Evolutionary conservation across 2,888 invertebrate species (phyloP).

Genomic region (Parascotia fuliginaria): DNA sequence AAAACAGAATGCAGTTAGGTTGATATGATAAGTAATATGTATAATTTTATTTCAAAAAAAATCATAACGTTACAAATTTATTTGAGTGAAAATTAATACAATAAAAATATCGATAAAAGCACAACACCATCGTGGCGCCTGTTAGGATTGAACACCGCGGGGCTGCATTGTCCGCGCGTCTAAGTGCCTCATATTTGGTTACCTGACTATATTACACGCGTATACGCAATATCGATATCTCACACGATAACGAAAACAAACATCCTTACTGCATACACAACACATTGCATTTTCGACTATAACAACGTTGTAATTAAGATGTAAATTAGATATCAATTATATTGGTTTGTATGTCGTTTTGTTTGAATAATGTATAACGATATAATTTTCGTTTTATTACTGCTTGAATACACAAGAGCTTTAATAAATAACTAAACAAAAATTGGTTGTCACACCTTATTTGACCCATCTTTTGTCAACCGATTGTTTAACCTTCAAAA

Average conservation of each 20-base stretch:
- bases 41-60: too few species aligned
- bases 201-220: constrained; percentile 76
- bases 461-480: constrained; percentile 74
- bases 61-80: too few species aligned
- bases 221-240: constrained; percentile 76
- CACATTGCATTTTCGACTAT: constrained; percentile 36
- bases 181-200: constrained; percentile 85
- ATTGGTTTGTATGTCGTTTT: constrained; percentile 37
- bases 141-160: constrained; percentile 69
- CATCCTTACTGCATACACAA: constrained; percentile 48
- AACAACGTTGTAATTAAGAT: constrained; percentile 15
- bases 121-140: constrained; percentile 75
- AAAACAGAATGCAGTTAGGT: too few species aligned
- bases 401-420: constrained; percentile 71
- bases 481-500: constrained; percentile 56
- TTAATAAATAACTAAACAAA: constrained; percentile 80
- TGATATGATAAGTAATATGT: too few species aligned
- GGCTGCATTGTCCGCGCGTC: constrained; percentile 76
- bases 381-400: constrained; percentile 82
- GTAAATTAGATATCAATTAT: constrained; percentile 26
- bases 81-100: not conserved
- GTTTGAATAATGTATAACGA: constrained; percentile 46
- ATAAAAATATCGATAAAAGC: constrained; percentile 2
- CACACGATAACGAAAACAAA: constrained; percentile 32
- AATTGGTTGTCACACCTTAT: constrained; percentile 78